Conservation (phyloP, 1,140 invertebrate species). For the Pogonognathellus flavescens region DNA sequence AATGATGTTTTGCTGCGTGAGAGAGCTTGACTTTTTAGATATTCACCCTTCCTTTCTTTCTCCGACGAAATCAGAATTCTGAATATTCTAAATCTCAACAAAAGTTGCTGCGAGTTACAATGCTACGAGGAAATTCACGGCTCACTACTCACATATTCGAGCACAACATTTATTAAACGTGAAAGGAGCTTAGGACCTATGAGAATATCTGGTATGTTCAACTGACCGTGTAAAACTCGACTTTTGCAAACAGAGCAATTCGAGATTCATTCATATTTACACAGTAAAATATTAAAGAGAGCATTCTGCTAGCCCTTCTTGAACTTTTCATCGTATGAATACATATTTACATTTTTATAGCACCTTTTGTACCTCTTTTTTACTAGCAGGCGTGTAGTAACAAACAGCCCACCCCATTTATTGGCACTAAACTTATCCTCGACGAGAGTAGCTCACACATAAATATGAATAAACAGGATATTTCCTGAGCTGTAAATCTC, state of each 20-base stretch:
- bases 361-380: conserved; percentile 33
- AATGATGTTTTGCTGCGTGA: neutral
- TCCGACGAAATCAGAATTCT: conserved; percentile 23
- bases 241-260: conserved; percentile 25
- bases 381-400: neutral
- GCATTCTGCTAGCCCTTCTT: conserved; percentile 23
- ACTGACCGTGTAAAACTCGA: conserved; percentile 40
- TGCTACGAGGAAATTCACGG: neutral
- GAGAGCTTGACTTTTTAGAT: neutral
- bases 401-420: conserved; percentile 1
- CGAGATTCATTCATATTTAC: conserved; percentile 40
- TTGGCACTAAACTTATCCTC: conserved; percentile 38
- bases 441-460: conserved; percentile 31
- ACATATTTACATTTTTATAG: conserved; percentile 46
- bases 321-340: conserved; percentile 42
- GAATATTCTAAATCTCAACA: conserved; percentile 25
- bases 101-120: neutral
- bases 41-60: neutral
- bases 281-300: conserved; percentile 43
- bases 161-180: conserved; percentile 34
- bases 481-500: conserved; percentile 49
- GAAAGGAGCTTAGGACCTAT: conserved; percentile 6
- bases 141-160: neutral
- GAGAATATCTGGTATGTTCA: neutral
- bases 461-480: conserved; percentile 45